phyloP scores from a whole-genome alignment of 1,140 invertebrate species.

The Manduca sexta region DNA sequence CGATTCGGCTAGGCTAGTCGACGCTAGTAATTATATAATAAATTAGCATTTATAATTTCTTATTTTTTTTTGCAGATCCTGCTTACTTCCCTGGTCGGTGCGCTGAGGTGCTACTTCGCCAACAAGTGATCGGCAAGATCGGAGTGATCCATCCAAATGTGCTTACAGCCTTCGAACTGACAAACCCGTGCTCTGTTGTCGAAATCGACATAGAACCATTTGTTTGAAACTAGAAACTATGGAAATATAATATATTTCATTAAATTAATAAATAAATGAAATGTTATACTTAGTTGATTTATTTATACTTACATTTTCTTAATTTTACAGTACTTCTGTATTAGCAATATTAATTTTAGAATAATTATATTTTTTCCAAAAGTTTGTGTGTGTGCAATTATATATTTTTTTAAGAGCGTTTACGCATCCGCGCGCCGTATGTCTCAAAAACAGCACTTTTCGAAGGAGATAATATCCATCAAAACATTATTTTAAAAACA shows the following conservation, averaged over 20 bases:
- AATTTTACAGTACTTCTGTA: no score
- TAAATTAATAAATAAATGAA: neutral
- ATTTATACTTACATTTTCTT: neutral
- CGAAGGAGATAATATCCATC: no score
- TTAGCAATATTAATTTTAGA: no score
- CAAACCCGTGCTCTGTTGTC: conserved; percentile 91
- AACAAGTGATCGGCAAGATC: conserved; percentile 85
- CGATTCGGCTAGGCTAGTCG: no score
- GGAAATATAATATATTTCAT: neutral
- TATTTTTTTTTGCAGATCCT: conserved; percentile 77
- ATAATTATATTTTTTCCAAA: no score
- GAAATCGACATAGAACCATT: conserved; percentile 96
- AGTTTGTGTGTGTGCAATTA: no score
- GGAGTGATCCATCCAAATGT: conserved; percentile 96
- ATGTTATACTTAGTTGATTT: neutral
- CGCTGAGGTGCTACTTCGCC: conserved; percentile 88
- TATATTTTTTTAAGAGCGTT: no score
- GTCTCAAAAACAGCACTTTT: no score
- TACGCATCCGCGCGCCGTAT: no score
- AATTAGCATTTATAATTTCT: neutral
- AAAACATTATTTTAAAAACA: no score
- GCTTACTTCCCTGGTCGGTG: conserved; percentile 94
- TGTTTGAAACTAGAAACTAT: conserved; percentile 74
- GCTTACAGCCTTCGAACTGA: conserved; percentile 91
- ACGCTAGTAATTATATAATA: no score